Evolutionary conservation across 2,888 invertebrate genomes (phyloP).

Genomic region (Pollenia amentaria): DNA sequence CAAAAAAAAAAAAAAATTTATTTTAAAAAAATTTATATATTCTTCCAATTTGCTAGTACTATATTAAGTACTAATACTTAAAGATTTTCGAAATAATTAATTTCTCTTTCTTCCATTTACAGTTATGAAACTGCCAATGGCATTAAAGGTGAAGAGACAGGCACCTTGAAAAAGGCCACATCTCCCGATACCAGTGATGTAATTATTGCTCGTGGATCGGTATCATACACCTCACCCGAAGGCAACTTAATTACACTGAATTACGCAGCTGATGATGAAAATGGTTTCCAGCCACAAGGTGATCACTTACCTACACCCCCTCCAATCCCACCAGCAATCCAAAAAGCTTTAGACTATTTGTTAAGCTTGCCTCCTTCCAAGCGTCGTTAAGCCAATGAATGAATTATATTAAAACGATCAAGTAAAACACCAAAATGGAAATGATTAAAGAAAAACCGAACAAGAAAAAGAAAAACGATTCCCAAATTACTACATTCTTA

Average conservation of each 20-base stretch:
- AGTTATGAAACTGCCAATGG: constrained; percentile 93
- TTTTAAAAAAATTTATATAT: no score
- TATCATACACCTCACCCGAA: constrained; percentile 89
- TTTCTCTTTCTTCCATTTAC: constrained; percentile 65
- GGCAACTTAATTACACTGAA: constrained; percentile 89
- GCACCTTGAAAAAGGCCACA: constrained; percentile 90
- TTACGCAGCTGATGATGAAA: constrained; percentile 90
- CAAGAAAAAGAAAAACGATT: constrained; percentile 41
- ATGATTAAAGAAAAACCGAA: constrained; percentile 34
- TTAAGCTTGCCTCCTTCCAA: constrained; percentile 87
- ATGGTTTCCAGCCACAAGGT: constrained; percentile 87
- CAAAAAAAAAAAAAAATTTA: no score
- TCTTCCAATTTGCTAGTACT: no score
- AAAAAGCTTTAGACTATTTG: constrained; percentile 90
- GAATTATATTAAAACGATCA: not conserved
- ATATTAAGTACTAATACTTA: no score
- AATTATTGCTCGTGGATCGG: constrained; percentile 88
- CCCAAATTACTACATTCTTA: constrained; percentile 65
- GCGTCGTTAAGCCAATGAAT: constrained; percentile 79
- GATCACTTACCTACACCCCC: constrained; percentile 91
- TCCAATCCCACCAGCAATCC: constrained; percentile 91
- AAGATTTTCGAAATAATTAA: no score
- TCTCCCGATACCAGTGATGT: constrained; percentile 89
- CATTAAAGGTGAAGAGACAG: constrained; percentile 91
- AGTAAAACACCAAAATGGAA: constrained; percentile 35